Conservation (phyloP, 1,140 invertebrate genomes). For the Dendroctonus valens region DNA sequence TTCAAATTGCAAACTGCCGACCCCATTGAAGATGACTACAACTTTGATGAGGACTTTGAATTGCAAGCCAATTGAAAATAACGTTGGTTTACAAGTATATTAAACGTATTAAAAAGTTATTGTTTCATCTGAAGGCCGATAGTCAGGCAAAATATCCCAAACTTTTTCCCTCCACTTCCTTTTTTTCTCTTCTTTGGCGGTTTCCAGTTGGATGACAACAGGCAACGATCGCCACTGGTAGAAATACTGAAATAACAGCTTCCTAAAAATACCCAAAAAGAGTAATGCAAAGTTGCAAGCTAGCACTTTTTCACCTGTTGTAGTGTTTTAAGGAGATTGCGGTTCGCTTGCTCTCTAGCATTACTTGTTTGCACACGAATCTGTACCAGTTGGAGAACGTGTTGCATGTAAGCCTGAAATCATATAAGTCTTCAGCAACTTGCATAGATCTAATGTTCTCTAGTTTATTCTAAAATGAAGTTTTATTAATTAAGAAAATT, state of each 20-base stretch:
- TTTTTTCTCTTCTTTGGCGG: slow-evolving; percentile 63
- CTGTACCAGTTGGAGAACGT: slow-evolving; percentile 55
- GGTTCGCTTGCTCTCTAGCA: slow-evolving; percentile 53
- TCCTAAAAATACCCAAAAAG: slow-evolving; percentile 47
- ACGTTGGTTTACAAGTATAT: neutral
- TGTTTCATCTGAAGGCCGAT: slow-evolving; percentile 49
- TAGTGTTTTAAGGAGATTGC: slow-evolving; percentile 56
- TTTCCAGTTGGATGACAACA: slow-evolving; percentile 59
- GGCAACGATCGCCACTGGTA: slow-evolving; percentile 62
- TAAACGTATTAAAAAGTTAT: neutral
- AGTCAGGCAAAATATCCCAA: slow-evolving; percentile 64
- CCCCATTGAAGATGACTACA: slow-evolving; percentile 35
- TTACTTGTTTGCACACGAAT: slow-evolving; percentile 50
- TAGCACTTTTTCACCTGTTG: slow-evolving; percentile 40
- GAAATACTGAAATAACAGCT: slow-evolving; percentile 59
- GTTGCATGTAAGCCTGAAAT: slow-evolving; percentile 55
- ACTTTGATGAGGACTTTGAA: slow-evolving; percentile 45
- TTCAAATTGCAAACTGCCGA: slow-evolving; percentile 35
- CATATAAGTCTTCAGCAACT: slow-evolving; percentile 63
- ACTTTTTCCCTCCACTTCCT: slow-evolving; percentile 65
- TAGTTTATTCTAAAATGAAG: slow-evolving; percentile 34
- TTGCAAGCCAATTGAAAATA: no score
- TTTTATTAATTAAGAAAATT: slow-evolving; percentile 6
- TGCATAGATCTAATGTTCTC: slow-evolving; percentile 43
- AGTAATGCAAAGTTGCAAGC: no score